Base-by-base conservation (phyloP, 2,113 vertebrate genomes). In the Lagopus muta region DNA sequence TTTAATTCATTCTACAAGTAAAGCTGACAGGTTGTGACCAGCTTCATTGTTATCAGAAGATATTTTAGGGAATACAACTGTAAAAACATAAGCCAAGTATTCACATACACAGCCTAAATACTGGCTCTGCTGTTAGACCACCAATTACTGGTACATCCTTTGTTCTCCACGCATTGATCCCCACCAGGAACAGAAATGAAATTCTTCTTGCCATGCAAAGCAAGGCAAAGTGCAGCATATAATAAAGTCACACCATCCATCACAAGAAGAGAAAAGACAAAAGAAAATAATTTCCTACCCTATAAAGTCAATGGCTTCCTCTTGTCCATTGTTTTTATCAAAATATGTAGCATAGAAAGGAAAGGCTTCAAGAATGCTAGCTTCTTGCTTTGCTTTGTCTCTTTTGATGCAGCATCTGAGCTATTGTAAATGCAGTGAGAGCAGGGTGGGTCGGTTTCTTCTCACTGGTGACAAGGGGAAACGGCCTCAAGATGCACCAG, bases 271-370 rank as follows among this genome's bases (percentile, higher is more conserved):
- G 8, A 5, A 20, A 86, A 86, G 30, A 76, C 5, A 11, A 55
- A n/a, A 72, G 13, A 42, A 77, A 83, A 66, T 16, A 17, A 25
- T 43, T 48, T 36, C 18, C 17, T 5, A 8, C 18, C 32, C 20
- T 45, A 10, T 36, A 30, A 10, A 4, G 13, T 90, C 42, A 15
- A 16, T 8, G 8, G 3, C 32, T 34, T 84, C 43, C 28, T 67
- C 34, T 50, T 27, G 16, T 40, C 14, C 7, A 7, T 27, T 0
- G 0, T 67, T 88, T 73, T 74, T 66, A 71, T 9, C 36, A 14
- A 71, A 20, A 55, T n/a, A 64, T 0, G 6, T 34, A 30, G 18
- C 20, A 61, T 7, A 22, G 77, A n/a, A 60, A 84, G 4, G 12
- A n/a, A 79, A 76, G 34, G 19, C 19, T 28, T 65, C 38, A 48